Base-by-base conservation (phyloP, 2,888 invertebrate species). In the Ommatoiulus sabulosus region DNA sequence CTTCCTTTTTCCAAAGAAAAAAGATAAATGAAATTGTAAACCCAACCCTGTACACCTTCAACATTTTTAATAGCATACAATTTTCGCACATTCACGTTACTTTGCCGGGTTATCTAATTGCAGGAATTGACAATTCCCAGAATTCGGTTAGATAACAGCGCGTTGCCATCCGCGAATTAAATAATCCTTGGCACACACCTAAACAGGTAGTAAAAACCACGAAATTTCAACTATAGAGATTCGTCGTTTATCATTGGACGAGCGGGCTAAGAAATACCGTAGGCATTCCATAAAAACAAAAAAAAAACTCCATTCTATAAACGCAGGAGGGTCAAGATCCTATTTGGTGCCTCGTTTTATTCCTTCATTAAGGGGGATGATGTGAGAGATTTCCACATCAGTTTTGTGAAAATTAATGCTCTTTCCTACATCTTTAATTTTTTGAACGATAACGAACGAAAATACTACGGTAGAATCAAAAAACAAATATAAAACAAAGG, bases 1-100 rank as follows among this genome's bases (percentile, higher is more conserved):
- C 72, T 72, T 72, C 72, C 72, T 72, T 72, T 72, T 72, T 72
- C 24, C 24, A 8, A 72, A 72, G 72, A 72, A 72, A 72, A 63
- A 72, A 72, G 72, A 72, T 72, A 72, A 72, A 72, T 72, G 72
- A 24, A 72, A n/a, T 24, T 72, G 72, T 72, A 24, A 8, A 24
- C 72, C 72, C 72, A 72, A 10, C 72, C 72, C 72, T 6, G 63
- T 63, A 72, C 72, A 72, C 72, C 72, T 72, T 72, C 24, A 7
- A 72, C 24, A 10, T 72, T 72, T 72, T 72, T 72, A 35, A 24
- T 72, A 72, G 72, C 72, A 72, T 10, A 24, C 35, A 10, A 24
- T 72, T 72, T 72, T 24, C 6, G 63, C 63, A 63, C 63, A 63
- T 20, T 63, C n/a, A 6, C 20, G 63, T 63, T 20, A 63, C 63